phyloP scores from a whole-genome alignment of 2,888 invertebrate genomes.

The Leuctra nigra region DNA sequence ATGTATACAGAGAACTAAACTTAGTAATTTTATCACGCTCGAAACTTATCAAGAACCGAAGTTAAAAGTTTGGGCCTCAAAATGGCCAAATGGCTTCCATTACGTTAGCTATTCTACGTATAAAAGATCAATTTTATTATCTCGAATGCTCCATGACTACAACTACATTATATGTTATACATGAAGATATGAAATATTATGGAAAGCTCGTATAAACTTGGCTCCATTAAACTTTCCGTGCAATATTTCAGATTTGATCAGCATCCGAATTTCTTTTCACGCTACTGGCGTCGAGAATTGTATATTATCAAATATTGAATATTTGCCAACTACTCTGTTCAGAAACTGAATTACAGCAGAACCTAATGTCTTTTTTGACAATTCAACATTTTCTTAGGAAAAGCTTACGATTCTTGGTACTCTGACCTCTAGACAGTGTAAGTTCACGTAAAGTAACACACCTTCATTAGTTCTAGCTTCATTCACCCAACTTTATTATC shows the following conservation, averaged over 20 bases:
- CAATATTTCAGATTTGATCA: not conserved
- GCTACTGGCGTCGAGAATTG: too few species aligned
- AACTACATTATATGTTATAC: not conserved
- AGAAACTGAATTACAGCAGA: too few species aligned
- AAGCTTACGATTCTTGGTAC: too few species aligned
- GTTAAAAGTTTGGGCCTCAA: conserved; percentile 13
- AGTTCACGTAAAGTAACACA: too few species aligned
- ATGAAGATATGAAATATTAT: conserved; percentile 12
- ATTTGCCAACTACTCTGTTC: too few species aligned
- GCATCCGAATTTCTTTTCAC: not conserved
- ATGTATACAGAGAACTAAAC: conserved; percentile 12
- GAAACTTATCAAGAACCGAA: conserved; percentile 9
- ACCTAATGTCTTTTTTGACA: too few species aligned
- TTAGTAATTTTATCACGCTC: conserved; percentile 17
- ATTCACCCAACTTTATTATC: too few species aligned
- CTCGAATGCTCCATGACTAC: not conserved
- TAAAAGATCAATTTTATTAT: conserved; percentile 18
- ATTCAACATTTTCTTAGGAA: too few species aligned
- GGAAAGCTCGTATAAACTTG: conserved; percentile 3
- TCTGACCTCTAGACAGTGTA: too few species aligned
- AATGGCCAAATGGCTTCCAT: conserved; percentile 16
- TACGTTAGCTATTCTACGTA: conserved; percentile 13
- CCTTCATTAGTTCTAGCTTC: too few species aligned
- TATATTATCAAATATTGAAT: too few species aligned
- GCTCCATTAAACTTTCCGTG: not conserved